These are phyloP conservation scores for Helicorthomorpha holstii DNA, from an alignment of 1,140 invertebrate genomes.

Conservation along the genomic window DNA sequence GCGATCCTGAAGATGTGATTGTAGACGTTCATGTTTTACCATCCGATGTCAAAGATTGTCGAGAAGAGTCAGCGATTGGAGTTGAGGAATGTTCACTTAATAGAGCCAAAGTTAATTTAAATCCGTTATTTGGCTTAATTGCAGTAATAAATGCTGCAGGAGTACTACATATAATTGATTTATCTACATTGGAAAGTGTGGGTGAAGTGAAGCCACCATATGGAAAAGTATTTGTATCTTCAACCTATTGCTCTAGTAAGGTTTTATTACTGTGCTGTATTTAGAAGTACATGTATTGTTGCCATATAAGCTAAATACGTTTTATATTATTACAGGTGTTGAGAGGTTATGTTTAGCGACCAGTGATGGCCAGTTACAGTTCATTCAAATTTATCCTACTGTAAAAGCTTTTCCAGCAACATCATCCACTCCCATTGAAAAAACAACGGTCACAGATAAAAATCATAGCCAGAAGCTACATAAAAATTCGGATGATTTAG, in stretches of 20 bases:
- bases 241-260: constrained; percentile 26
- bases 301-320: no score
- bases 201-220: constrained; percentile 18
- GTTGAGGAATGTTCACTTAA: neutral
- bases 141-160: constrained; percentile 21
- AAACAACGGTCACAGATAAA: no score
- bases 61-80: constrained; percentile 1
- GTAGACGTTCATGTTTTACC: constrained; percentile 11
- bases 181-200: constrained; percentile 19
- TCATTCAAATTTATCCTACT: constrained; percentile 42
- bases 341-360: constrained; percentile 69
- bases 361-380: constrained; percentile 54
- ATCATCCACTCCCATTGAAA: no score
- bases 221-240: constrained; percentile 21
- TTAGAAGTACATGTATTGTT: constrained; percentile 10
- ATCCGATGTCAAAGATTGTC: constrained; percentile 6
- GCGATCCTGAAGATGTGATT: constrained; percentile 9
- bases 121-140: constrained; percentile 17
- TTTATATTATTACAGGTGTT: no score
- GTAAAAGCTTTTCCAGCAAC: no score
- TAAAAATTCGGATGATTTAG: no score
- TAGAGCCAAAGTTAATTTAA: constrained; percentile 1
- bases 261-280: constrained; percentile 4
- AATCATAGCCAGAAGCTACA: no score
- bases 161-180: constrained; percentile 19